These are phyloP conservation scores for Hymenopus coronatus DNA, from an alignment of 2,888 invertebrate species.

Conservation along the genomic window DNA sequence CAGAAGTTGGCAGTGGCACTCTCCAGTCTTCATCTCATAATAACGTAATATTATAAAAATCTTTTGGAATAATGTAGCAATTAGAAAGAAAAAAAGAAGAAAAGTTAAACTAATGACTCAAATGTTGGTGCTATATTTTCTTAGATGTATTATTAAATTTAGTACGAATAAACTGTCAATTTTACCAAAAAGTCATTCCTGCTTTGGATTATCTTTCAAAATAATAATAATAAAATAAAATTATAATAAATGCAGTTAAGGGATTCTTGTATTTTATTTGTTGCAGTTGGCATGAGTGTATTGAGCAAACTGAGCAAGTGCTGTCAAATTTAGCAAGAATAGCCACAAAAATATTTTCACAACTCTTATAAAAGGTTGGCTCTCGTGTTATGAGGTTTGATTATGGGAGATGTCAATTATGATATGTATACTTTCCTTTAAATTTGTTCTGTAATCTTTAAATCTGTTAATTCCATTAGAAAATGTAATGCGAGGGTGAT, in stretches of 20 bases:
- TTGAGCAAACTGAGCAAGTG: neutral
- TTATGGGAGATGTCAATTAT: too few species aligned
- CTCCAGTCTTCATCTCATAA: neutral
- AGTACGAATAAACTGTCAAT: neutral
- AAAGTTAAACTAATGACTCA: slow-evolving; percentile 6
- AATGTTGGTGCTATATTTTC: slow-evolving; percentile 26
- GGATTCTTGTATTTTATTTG: neutral
- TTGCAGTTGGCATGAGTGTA: neutral
- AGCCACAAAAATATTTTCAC: too few species aligned
- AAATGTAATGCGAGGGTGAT: too few species aligned
- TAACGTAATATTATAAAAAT: neutral
- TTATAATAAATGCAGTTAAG: neutral
- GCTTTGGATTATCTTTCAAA: neutral
- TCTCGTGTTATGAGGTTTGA: too few species aligned
- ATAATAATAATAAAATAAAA: neutral
- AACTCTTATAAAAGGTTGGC: too few species aligned
- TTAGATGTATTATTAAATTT: slow-evolving; percentile 19
- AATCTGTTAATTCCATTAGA: too few species aligned
- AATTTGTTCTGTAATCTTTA: too few species aligned
- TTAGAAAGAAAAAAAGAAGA: neutral
- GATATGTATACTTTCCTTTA: too few species aligned
- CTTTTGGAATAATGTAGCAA: neutral
- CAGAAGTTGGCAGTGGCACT: neutral
- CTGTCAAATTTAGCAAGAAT: neutral
- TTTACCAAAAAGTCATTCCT: neutral